These are phyloP conservation scores for Drosophila teissieri DNA, from an alignment of 1,140 invertebrate genomes.

Conservation along the genomic window DNA sequence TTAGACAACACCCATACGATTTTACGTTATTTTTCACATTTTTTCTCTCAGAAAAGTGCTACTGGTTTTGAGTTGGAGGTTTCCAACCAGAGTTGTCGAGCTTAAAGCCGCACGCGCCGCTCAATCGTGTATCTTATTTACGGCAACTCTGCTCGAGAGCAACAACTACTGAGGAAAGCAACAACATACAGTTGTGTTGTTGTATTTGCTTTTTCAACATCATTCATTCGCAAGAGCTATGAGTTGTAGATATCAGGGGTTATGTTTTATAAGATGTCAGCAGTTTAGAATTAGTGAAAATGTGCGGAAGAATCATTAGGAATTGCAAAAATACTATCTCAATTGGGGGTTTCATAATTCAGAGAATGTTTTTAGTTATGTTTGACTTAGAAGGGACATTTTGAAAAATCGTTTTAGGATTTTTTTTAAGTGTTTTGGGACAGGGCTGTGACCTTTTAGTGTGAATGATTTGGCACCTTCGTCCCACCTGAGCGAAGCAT, in stretches of 20 bases:
- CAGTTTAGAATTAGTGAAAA: not conserved
- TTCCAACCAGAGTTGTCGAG: slow-evolving; percentile 57
- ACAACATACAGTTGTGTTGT: slow-evolving; percentile 20
- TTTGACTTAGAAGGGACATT: not conserved
- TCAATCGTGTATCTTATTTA: slow-evolving; percentile 60
- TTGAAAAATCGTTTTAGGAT: not conserved
- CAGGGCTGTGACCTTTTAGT: no score
- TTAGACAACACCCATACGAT: slow-evolving; percentile 59
- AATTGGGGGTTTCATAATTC: not conserved
- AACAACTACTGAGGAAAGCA: slow-evolving; percentile 12
- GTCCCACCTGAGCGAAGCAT: slow-evolving; percentile 38
- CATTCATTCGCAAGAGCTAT: slow-evolving; percentile 48
- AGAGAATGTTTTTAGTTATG: not conserved
- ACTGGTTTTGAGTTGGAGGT: slow-evolving; percentile 66
- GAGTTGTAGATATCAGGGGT: slow-evolving; percentile 7
- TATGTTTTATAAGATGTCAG: not conserved
- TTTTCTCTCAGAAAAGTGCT: slow-evolving; percentile 74
- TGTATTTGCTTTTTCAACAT: slow-evolving; percentile 68
- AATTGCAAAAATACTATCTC: no score
- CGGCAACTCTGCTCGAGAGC: slow-evolving; percentile 54
- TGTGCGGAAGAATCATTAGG: no score
- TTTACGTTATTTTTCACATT: slow-evolving; percentile 16
- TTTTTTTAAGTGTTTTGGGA: not conserved
- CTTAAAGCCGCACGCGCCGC: slow-evolving; percentile 47
- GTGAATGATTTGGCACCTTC: slow-evolving; percentile 46